Conservation (phyloP, 2,113 vertebrate species). For the Tricholaema leucomelas region DNA sequence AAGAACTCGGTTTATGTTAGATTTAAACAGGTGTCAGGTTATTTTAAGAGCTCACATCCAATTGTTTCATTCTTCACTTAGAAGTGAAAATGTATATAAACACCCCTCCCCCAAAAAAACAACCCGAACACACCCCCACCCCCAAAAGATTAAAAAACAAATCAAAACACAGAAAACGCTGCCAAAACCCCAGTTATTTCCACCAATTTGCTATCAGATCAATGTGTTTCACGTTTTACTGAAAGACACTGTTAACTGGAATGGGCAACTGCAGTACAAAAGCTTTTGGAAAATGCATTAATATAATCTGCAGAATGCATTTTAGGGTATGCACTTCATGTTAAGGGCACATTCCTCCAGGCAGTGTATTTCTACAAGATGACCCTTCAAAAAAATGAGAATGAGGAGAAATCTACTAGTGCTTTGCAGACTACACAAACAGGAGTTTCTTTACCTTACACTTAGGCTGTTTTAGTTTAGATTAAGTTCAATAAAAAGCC, state of each 20-base stretch:
- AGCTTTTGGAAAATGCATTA: neutral
- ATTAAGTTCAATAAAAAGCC: neutral
- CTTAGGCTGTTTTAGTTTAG: neutral
- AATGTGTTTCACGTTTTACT: neutral
- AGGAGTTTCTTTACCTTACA: neutral
- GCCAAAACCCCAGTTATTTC: neutral
- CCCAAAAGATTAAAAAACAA: no score
- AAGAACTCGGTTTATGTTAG: neutral
- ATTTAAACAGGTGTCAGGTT: neutral
- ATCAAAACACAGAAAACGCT: no score
- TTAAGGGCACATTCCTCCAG: neutral
- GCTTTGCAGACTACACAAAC: neutral
- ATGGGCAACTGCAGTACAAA: neutral
- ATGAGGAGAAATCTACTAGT: neutral
- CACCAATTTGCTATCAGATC: neutral
- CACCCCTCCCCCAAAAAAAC: neutral
- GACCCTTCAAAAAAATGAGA: neutral
- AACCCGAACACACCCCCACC: no score
- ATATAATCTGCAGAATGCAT: neutral
- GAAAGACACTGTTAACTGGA: neutral
- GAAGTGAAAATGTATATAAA: neutral
- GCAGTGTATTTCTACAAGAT: neutral
- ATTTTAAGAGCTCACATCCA: neutral
- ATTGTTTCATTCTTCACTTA: neutral
- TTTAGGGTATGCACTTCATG: neutral